Percentiles rank a stretch among this genome's conserved stretches.
Conservation (phyloP, 2,113 vertebrate genomes). For the Neodon shergylaensis region DNA sequence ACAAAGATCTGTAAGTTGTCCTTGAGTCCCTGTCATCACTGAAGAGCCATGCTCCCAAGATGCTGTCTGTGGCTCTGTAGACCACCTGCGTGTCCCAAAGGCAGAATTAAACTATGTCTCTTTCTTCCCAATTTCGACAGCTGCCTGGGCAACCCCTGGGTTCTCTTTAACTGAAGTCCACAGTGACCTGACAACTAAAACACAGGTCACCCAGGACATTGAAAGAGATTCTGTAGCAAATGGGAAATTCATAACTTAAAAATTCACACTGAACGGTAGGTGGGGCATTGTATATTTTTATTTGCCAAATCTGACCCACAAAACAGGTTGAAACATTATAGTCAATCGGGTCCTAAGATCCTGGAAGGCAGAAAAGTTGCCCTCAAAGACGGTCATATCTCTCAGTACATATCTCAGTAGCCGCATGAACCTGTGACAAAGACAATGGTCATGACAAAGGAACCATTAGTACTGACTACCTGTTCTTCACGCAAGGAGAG, state of each 20-base stretch:
- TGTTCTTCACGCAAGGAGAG: neutral
- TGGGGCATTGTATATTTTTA: neutral
- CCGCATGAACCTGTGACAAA: neutral
- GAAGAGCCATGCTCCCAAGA: neutral
- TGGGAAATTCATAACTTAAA: neutral
- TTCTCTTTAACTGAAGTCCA: neutral
- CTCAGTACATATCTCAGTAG: no score
- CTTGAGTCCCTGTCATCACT: neutral
- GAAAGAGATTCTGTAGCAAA: neutral
- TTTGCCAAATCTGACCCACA: neutral
- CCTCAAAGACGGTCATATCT: no score
- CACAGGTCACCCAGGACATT: no score
- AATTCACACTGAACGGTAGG: neutral
- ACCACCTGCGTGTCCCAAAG: no score
- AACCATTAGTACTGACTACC: neutral
- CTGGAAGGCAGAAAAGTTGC: neutral
- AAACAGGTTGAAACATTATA: neutral
- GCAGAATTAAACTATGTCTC: accelerated
- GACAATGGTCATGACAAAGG: neutral
- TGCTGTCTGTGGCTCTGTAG: accelerated
- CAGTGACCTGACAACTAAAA: neutral
- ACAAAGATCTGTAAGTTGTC: neutral
- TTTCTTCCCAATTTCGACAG: neutral
- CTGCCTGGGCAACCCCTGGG: neutral
- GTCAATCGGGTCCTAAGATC: neutral